Conservation (phyloP, 2,888 invertebrate genomes). For the Chironomus riparius region DNA sequence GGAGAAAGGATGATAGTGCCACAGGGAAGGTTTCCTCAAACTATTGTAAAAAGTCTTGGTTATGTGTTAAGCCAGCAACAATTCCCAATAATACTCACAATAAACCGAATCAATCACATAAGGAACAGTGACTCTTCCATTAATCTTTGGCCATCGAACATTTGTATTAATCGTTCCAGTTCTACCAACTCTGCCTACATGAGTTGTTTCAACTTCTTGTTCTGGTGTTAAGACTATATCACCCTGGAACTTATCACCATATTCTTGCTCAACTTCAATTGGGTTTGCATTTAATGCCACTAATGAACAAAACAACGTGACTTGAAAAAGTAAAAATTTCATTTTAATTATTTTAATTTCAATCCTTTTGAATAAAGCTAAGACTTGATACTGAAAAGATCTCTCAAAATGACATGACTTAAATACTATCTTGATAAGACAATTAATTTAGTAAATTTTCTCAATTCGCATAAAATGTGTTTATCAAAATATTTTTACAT, state of each 20-base stretch:
- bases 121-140: background rate
- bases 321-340: background rate
- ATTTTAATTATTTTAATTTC: background rate
- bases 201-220: background rate
- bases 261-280: background rate
- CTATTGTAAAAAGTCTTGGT: too few species aligned
- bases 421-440: too few species aligned
- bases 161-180: background rate
- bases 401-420: too few species aligned
- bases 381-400: too few species aligned
- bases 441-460: too few species aligned
- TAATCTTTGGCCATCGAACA: background rate
- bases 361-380: too few species aligned
- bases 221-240: background rate
- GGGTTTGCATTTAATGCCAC: background rate
- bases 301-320: background rate
- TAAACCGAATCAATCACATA: background rate
- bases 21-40: too few species aligned
- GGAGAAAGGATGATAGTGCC: too few species aligned
- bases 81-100: background rate
- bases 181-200: background rate
- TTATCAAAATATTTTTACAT: too few species aligned
- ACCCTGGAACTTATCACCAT: background rate
- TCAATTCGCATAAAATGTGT: too few species aligned
- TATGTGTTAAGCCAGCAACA: too few species aligned